Evolutionary conservation across 2,113 vertebrate species (phyloP), one percentile per base, ranked within the genome.

Genomic region (Bettongia penicillata): DNA sequence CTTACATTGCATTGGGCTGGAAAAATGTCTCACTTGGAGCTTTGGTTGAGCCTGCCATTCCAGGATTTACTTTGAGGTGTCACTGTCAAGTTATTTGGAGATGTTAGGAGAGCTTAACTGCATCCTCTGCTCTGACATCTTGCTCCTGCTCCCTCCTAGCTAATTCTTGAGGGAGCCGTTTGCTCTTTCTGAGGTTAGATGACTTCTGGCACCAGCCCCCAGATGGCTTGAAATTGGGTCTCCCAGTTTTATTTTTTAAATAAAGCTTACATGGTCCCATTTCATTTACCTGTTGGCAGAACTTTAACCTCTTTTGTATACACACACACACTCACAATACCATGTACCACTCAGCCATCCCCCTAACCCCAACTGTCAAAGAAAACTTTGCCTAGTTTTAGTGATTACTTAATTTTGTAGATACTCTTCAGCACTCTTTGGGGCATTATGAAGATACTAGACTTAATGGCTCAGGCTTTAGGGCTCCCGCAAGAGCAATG

Each of bases 401-500:
- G 61, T 47, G 24, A n/a, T 48, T 91, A 50, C 7, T 93, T 23
- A 50, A 37, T 91, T 47, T 77, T 37, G 68, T 84, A 89, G 51
- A 89, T 91, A 51, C 49, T 68, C 84, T 95, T 96, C 92, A 50
- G 53, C 28, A 53, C 51, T 91, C 49, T 89, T 91, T 61, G 49
- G 28, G 91, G 53, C 94, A 47, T 2, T 28, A 92, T 49, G 53
- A 95, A 90, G n/a, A 91, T 91, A 51, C 89, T 48, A 26, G 57
- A 93, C 48, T 77, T 95, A 94, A 95, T 95, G 48, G 94, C 68
- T 94, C 47, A 53, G 51, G 52, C 89, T 90, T 96, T 93, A 91
- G 51, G 91, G 89, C 49, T 97, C 96, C 94, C 93, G 95, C 55
- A 24, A 49, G 94, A 96, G 94, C 93, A 50, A 19, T 68, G 94